A percentile compares a stretch with the other conserved stretches of the same genome.
Evolutionary conservation across 2,888 invertebrate species (phyloP).

Genomic region (Amphipoea lucens): DNA sequence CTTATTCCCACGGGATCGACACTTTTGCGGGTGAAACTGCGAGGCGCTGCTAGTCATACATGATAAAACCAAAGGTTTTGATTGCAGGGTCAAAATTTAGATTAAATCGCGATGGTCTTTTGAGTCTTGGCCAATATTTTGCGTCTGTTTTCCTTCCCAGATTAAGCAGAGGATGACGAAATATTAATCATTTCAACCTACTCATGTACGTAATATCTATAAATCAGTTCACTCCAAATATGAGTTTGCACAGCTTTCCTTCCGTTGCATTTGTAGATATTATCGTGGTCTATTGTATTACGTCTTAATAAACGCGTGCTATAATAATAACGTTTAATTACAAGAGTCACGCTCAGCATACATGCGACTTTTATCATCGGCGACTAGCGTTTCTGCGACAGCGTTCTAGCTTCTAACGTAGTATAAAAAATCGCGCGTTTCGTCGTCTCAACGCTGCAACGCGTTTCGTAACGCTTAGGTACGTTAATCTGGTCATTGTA

Average conservation of each 20-base stretch:
- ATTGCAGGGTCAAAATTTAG: neutral
- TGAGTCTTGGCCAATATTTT: neutral
- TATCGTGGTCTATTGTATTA: slow-evolving; percentile 57
- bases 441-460: neutral
- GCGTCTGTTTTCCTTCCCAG: neutral
- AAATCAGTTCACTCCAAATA: slow-evolving; percentile 23
- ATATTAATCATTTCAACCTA: neutral
- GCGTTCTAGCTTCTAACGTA: neutral
- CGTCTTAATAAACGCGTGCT: slow-evolving; percentile 55
- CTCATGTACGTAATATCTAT: neutral
- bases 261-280: slow-evolving; percentile 43
- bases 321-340: slow-evolving; percentile 57
- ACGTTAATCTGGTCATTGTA: neutral
- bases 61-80: neutral
- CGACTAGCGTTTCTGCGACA: slow-evolving; percentile 16
- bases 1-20: no score
- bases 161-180: neutral
- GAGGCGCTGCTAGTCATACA: neutral
- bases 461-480: neutral
- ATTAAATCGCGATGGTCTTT: neutral
- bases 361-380: neutral
- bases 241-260: slow-evolving; percentile 46
- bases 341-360: slow-evolving; percentile 42
- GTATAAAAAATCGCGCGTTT: slow-evolving; percentile 3
- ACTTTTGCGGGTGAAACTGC: no score